phyloP scores from a whole-genome alignment of 2,113 vertebrate species.

The Alexandromys fortis region DNA sequence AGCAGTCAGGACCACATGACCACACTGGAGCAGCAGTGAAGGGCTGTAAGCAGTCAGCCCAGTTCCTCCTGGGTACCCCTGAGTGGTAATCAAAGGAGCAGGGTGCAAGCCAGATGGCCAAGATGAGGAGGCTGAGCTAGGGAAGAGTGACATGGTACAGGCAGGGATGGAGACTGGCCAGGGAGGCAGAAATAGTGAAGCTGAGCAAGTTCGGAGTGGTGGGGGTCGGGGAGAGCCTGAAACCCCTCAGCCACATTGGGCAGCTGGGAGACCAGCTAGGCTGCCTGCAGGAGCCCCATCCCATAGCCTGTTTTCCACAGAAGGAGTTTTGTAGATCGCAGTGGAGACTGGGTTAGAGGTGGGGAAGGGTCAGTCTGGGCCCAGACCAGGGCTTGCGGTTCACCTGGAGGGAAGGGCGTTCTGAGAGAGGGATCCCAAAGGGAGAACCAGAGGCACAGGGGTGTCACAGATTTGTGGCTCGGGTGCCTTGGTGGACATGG shows the following conservation, averaged over 20 bases:
- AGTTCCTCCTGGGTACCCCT: background rate
- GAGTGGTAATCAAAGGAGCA: background rate
- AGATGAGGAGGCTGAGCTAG: background rate
- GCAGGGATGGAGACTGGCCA: background rate
- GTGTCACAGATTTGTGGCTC: background rate
- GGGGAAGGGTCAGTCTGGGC: background rate
- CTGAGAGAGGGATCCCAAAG: background rate
- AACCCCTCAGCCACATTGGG: background rate
- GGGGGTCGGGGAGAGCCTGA: too few species aligned
- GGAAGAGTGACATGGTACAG: too few species aligned
- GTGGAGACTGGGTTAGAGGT: background rate
- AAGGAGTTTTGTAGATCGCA: background rate
- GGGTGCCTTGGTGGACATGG: rapidly evolving
- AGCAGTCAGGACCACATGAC: background rate
- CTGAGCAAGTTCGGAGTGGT: background rate
- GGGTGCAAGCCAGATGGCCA: background rate
- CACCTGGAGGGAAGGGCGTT: background rate
- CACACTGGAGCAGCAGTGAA: background rate
- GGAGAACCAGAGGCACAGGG: rapidly evolving
- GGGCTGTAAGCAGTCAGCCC: background rate
- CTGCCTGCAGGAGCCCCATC: too few species aligned
- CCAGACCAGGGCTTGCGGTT: background rate
- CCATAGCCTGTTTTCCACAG: background rate
- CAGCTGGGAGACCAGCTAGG: too few species aligned
- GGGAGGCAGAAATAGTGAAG: background rate